Conservation (phyloP, 2,797 vertebrate species). For the Syndactyla subalaris region DNA sequence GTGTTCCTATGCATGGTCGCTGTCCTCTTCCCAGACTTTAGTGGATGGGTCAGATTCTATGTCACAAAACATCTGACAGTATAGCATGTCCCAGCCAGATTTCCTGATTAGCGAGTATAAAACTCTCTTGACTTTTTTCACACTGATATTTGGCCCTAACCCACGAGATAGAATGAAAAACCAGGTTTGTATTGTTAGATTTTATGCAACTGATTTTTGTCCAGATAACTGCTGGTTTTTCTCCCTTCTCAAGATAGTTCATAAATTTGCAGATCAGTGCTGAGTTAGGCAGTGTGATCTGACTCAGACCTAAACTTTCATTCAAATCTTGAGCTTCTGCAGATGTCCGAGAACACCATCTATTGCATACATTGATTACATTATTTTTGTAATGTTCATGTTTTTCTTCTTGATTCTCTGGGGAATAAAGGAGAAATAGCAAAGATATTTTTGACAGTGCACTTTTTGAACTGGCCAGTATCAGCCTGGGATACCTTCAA, state of each 20-base stretch:
- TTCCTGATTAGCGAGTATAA: background rate
- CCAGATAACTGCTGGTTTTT: constrained; percentile 11
- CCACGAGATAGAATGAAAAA: background rate
- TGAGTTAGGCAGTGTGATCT: background rate
- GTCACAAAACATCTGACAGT: background rate
- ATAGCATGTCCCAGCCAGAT: background rate
- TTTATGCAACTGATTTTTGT: constrained; percentile 25
- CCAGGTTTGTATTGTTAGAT: background rate
- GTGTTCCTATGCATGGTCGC: background rate
- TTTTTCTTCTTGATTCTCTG: background rate
- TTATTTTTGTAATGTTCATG: background rate
- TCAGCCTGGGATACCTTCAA: background rate
- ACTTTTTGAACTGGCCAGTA: background rate
- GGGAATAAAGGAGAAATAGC: background rate
- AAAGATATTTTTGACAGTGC: background rate
- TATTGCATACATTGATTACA: background rate
- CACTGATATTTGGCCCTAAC: background rate
- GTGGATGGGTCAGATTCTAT: background rate
- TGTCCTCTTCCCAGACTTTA: background rate
- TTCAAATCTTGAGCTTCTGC: constrained; percentile 5
- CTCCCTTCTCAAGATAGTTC: background rate
- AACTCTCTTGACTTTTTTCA: background rate
- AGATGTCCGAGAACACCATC: background rate
- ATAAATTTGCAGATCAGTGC: background rate
- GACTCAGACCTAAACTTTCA: constrained; percentile 44